phyloP scores from a whole-genome alignment of 2,113 vertebrate species.

The Cyanoderma ruficeps region DNA sequence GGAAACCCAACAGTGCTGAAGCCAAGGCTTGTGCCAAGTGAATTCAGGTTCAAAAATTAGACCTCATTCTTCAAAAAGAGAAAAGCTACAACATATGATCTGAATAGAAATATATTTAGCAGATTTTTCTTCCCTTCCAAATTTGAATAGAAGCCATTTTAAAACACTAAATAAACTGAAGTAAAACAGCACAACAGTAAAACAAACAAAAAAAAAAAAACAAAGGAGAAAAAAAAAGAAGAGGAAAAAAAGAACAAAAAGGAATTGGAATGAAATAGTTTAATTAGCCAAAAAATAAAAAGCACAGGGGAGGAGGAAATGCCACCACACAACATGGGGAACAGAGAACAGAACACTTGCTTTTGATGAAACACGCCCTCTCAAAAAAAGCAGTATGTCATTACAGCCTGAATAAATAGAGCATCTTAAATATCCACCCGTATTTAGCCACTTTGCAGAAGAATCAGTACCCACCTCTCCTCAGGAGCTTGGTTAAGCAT shows the following conservation, averaged over 20 bases:
- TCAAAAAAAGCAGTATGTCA: conserved; percentile 25
- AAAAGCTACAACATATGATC: conserved; percentile 52
- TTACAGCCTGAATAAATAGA: conserved; percentile 24
- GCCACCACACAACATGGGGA: not conserved
- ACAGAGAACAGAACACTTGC: not conserved
- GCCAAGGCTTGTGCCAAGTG: conserved; percentile 30
- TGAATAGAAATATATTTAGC: conserved; percentile 57
- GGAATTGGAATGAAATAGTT: not conserved
- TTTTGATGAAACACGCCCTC: not conserved
- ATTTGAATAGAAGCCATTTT: conserved; percentile 52
- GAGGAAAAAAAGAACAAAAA: not conserved
- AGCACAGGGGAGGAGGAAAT: not conserved
- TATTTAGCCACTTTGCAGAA: conserved; percentile 9
- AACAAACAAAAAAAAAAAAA: rapidly evolving
- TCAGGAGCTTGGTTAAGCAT: not conserved
- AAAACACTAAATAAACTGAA: conserved; percentile 25
- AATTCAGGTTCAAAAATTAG: conserved; percentile 61
- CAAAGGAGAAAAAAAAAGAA: not conserved
- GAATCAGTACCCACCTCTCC: not conserved
- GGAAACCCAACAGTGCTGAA: conserved; percentile 9
- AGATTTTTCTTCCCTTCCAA: conserved; percentile 49
- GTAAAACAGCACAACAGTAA: not conserved
- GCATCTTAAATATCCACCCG: not conserved
- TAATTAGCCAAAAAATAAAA: conserved; percentile 25
- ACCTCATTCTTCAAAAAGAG: conserved; percentile 48